Conservation (phyloP, 2,888 invertebrate genomes). For the Lithosia quadra region DNA sequence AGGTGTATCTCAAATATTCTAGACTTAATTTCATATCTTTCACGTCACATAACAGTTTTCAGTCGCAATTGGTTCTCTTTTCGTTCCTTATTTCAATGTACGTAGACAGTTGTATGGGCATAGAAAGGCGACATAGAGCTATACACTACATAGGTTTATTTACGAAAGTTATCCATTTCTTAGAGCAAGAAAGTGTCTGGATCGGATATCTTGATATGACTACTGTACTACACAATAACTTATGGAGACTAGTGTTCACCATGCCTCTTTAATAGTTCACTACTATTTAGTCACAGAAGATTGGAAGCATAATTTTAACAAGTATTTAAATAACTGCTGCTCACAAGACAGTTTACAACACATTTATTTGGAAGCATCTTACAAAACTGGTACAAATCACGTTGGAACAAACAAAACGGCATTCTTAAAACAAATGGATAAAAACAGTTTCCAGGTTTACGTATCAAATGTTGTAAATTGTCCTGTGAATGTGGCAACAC, state of each 20-base stretch:
- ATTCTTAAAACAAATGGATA: background rate
- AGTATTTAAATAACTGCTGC: conserved; percentile 29
- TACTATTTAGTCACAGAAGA: conserved; percentile 22
- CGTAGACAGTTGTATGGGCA: background rate
- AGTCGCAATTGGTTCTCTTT: background rate
- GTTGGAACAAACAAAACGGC: background rate
- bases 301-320: conserved; percentile 36
- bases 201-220: background rate
- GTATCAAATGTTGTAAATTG: conserved; percentile 41
- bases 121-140: background rate
- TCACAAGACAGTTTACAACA: conserved; percentile 48
- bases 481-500: conserved; percentile 30
- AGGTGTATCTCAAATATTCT: conserved; percentile 1
- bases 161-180: background rate
- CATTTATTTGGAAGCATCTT: conserved; percentile 8
- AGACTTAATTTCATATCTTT: background rate
- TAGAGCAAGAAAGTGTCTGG: background rate
- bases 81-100: background rate
- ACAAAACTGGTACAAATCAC: background rate
- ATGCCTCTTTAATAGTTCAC: conserved; percentile 1
- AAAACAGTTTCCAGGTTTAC: background rate
- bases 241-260: background rate
- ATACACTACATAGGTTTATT: background rate
- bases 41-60: background rate
- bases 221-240: background rate